Base-by-base conservation (phyloP, 2,113 vertebrate genomes). In the Plecotus auritus region DNA sequence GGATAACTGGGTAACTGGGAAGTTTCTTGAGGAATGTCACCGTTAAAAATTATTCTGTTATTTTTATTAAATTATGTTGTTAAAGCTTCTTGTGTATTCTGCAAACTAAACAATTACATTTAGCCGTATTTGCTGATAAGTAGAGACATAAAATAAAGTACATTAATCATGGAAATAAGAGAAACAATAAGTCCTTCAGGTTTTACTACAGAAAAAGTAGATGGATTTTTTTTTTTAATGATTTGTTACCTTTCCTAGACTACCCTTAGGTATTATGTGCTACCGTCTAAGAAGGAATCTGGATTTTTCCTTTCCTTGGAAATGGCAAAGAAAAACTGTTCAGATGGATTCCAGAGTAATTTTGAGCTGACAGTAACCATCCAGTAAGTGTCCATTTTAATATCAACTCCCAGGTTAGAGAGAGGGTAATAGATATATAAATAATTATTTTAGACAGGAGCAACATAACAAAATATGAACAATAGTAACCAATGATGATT, bases 241-340 rank as follows among this genome's bases (percentile, higher is more conserved):
- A 26, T 91, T 42, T 85, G 12, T 10, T 54, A 0, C 97, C 26
- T 93, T 82, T 96, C 97, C 78, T 37, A 98, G 98, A 97, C 93
- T 23, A 98, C 90, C 26, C 59, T 98, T 87, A 98, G 90, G 42
- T 98, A 98, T 81, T 98, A 98, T 14, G 4, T 97, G 59, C 84
- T 97, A 20, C 78, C 98, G 47, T 96, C 97, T 56, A 45, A 96
- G 13, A 66, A 96, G 76, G 81, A 18, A 77, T 97, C 96, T 80
- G 98, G 98, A 74, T 98, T 98, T 96, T 95, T 81, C 70, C 97
- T 98, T 26, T 97, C 90, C 0, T 0, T 97, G 56, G 5, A 26
- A 76, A 42, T 20, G 0, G 73, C 7, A 42, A 97, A 98, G 26
- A 90, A 1, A 13, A 96, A 97, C 59, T 98, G 97, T 67, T 94